Evolutionary conservation across 2,113 vertebrate species (phyloP).

Genomic region (Prunella himalayana): DNA sequence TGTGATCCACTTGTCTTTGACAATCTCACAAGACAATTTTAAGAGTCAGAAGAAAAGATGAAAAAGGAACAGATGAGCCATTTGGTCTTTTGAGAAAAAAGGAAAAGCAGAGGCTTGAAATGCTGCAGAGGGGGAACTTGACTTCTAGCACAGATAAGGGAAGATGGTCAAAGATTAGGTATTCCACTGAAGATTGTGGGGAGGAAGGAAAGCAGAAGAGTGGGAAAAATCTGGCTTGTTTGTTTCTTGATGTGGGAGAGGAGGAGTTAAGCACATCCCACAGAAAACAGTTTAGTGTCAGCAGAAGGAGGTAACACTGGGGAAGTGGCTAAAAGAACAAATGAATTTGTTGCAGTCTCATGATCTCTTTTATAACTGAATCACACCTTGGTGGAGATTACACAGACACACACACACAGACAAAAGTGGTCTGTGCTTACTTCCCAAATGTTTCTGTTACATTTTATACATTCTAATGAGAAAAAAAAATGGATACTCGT

Average conservation of each 20-base stretch:
- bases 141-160: neutral
- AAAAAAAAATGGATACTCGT: neutral
- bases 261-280: neutral
- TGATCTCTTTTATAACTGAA: neutral
- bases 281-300: neutral
- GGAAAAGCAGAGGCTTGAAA: neutral
- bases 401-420: neutral
- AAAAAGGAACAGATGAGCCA: neutral
- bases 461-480: neutral
- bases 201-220: neutral
- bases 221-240: neutral
- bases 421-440: neutral
- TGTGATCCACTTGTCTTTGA: neutral
- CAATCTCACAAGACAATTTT: neutral
- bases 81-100: neutral
- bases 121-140: neutral
- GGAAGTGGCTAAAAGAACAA: neutral
- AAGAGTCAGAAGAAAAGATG: neutral
- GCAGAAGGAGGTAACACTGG: neutral
- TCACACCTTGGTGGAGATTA: neutral
- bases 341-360: neutral
- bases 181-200: neutral
- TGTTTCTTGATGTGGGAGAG: neutral
- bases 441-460: neutral
- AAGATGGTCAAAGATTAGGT: neutral